A percentile compares a stretch with the other conserved stretches of the same genome.
phyloP scores from a whole-genome alignment of 2,113 vertebrate species.

The Hemiprocne comata region DNA sequence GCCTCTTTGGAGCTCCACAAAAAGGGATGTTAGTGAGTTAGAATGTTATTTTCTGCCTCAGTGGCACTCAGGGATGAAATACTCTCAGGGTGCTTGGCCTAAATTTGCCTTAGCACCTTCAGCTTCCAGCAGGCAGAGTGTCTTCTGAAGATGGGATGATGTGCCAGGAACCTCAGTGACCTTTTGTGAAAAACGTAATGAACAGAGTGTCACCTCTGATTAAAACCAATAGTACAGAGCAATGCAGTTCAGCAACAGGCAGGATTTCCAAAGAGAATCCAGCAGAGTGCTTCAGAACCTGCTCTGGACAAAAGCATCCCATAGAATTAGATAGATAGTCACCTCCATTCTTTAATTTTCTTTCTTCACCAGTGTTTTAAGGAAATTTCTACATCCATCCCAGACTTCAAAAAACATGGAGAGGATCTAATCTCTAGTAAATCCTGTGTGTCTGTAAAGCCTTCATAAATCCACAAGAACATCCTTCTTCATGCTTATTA shows the following conservation, averaged over 20 bases:
- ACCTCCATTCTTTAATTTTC: neutral
- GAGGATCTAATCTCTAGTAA: neutral
- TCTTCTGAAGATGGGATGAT: neutral
- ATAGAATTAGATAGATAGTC: neutral
- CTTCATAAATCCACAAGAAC: neutral
- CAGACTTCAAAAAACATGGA: neutral
- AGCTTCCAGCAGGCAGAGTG: neutral
- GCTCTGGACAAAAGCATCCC: neutral
- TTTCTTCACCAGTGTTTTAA: neutral
- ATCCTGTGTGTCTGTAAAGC: neutral
- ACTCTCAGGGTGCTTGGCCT: neutral
- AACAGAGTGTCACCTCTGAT: neutral
- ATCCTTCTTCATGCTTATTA: neutral
- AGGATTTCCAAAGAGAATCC: neutral
- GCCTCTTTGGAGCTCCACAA: neutral
- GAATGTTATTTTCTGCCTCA: neutral
- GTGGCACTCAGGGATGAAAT: neutral
- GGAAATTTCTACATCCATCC: neutral
- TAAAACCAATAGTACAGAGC: neutral
- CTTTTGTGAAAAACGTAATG: neutral
- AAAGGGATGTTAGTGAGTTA: neutral
- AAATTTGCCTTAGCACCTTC: neutral
- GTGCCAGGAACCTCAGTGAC: neutral
- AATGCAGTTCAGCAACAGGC: neutral
- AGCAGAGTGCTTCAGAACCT: neutral